Evolutionary conservation across 2,888 invertebrate species (phyloP).

Genomic region (Melieria omissa): DNA sequence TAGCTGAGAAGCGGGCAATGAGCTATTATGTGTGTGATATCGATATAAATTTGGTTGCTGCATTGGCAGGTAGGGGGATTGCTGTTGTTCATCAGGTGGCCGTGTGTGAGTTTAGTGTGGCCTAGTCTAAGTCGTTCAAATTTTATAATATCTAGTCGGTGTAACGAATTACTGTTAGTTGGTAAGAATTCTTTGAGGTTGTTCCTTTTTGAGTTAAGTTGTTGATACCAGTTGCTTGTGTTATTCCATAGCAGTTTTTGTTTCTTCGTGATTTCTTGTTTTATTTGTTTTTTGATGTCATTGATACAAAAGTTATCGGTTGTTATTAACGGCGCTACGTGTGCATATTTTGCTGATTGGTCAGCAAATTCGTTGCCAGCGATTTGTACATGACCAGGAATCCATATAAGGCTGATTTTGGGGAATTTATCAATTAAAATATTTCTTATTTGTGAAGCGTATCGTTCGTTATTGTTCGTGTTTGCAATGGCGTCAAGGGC

Average conservation of each 20-base stretch:
- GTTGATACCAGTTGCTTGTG: too few species aligned
- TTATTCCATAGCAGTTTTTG: too few species aligned
- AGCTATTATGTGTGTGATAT: neutral
- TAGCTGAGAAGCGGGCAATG: too few species aligned
- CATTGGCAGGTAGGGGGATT: neutral
- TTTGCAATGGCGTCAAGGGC: constrained; percentile 21
- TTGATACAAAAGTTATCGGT: too few species aligned
- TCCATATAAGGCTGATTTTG: constrained; percentile 24
- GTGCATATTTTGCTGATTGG: too few species aligned
- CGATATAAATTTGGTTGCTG: too few species aligned
- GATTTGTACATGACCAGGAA: constrained; percentile 25
- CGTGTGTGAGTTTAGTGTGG: neutral
- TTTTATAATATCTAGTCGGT: neutral
- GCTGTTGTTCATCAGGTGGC: neutral
- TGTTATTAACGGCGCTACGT: too few species aligned
- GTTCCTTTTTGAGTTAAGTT: too few species aligned
- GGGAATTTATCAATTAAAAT: neutral
- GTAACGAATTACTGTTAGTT: too few species aligned
- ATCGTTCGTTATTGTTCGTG: constrained; percentile 4
- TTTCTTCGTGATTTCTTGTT: too few species aligned
- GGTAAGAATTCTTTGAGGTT: too few species aligned
- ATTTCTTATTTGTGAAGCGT: constrained; percentile 12
- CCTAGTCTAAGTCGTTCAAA: neutral
- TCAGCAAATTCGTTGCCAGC: constrained; percentile 25
- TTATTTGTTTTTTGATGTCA: too few species aligned